Conservation (phyloP, 2,113 vertebrate genomes). For the Rousettus leschenaultii region DNA sequence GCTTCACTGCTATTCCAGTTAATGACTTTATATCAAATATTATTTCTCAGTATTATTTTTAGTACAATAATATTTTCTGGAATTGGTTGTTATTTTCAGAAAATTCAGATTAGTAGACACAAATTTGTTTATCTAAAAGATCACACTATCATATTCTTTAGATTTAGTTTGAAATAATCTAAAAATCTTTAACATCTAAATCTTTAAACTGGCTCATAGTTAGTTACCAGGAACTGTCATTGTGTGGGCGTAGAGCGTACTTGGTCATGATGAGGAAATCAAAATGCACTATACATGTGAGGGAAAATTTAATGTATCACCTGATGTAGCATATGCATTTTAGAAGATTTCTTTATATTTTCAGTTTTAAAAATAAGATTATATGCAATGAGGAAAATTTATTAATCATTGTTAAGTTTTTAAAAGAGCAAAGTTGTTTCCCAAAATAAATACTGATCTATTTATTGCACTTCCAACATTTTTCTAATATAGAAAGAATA, state of each 20-base stretch:
- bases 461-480: neutral
- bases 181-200: neutral
- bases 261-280: neutral
- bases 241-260: too few relatives aligned
- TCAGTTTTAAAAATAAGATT: neutral
- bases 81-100: constrained; percentile 43
- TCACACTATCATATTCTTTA: neutral
- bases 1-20: neutral
- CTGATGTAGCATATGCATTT: neutral
- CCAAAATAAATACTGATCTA: neutral
- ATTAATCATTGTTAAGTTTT: neutral
- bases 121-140: neutral
- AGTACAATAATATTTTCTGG: neutral
- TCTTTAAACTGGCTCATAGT: too few relatives aligned
- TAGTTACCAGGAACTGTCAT: too few relatives aligned
- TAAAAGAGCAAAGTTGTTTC: neutral
- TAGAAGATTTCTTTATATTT: neutral
- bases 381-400: neutral
- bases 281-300: neutral
- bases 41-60: neutral
- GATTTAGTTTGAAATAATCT: neutral
- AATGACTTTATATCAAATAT: neutral
- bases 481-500: neutral
- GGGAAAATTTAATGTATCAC: neutral
- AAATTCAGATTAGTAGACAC: constrained; percentile 30